A percentile compares a stretch with the other conserved stretches of the same genome.
Evolutionary conservation across 2,888 invertebrate genomes (phyloP).

Genomic region (Lomographa bimaculata): DNA sequence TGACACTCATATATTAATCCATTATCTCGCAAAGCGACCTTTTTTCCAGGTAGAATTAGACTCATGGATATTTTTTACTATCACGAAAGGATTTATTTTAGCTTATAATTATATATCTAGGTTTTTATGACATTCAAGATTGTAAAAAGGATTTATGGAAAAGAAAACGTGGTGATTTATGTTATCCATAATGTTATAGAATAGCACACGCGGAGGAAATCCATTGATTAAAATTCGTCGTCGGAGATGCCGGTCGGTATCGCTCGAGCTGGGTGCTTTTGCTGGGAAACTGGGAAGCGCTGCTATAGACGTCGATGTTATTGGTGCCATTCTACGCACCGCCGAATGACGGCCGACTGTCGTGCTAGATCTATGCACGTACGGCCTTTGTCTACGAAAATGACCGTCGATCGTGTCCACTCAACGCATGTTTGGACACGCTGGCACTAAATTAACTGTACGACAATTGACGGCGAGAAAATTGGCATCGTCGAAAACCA

Average conservation of each 20-base stretch:
- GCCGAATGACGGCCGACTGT: neutral
- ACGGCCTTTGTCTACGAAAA: neutral
- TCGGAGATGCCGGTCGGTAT: constrained; percentile 67
- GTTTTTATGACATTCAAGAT: constrained; percentile 43
- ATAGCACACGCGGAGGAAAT: constrained; percentile 78
- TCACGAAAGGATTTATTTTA: constrained; percentile 53
- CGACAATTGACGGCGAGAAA: constrained; percentile 7
- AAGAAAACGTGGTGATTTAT: constrained; percentile 55
- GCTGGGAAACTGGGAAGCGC: constrained; percentile 35
- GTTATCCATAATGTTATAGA: constrained; percentile 82
- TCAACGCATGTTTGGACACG: constrained; percentile 18
- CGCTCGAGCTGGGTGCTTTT: constrained; percentile 41
- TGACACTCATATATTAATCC: constrained; percentile 39
- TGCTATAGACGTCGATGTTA: constrained; percentile 46
- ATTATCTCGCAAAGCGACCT: constrained; percentile 55
- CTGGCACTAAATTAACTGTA: constrained; percentile 8
- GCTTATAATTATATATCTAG: constrained; percentile 52
- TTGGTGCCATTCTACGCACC: constrained; percentile 13
- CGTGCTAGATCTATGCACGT: constrained; percentile 2
- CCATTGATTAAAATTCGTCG: constrained; percentile 76
- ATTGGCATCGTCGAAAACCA: constrained; percentile 7
- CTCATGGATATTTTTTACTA: constrained; percentile 19
- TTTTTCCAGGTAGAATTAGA: constrained; percentile 65
- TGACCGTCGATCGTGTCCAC: constrained; percentile 2
- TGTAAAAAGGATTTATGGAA: constrained; percentile 48